These are phyloP conservation scores for Stichodactyla helianthus DNA, from an alignment of 64 coral and sea anemone genomes.

Conservation along the genomic window DNA sequence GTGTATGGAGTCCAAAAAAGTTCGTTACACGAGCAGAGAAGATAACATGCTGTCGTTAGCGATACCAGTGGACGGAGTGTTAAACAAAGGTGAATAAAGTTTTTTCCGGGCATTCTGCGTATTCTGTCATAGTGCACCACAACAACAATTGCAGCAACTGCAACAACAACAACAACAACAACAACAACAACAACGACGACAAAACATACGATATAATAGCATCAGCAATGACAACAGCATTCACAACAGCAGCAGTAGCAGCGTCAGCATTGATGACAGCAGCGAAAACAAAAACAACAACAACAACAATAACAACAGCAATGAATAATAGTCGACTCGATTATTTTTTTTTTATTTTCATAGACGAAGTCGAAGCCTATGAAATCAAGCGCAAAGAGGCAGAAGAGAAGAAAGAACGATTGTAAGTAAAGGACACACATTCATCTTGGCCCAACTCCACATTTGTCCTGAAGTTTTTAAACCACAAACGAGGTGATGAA, in stretches of 20 bases:
- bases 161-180: not conserved
- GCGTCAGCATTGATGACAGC: not conserved
- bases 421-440: constrained; percentile 32
- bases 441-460: no score
- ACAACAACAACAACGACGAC: not conserved
- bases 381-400: constrained; percentile 76
- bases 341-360: not conserved
- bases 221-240: not conserved
- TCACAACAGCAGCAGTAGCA: not conserved
- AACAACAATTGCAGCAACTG: not conserved
- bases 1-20: constrained; percentile 85
- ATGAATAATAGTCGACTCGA: no score
- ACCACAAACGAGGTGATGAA: no score
- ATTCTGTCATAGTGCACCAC: not conserved
- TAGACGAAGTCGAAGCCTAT: constrained; percentile 48
- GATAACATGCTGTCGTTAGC: constrained; percentile 68
- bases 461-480: no score
- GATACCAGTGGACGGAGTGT: constrained; percentile 79
- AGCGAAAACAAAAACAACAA: not conserved
- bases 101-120: no score
- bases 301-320: not conserved
- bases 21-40: constrained; percentile 75
- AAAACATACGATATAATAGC: not conserved
- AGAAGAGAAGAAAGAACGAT: constrained; percentile 76
- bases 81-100: constrained; percentile 81